Percentiles rank a stretch among this genome's conserved stretches.
phyloP scores from a whole-genome alignment of 2,113 vertebrate genomes.

The Istiophorus platypterus region DNA sequence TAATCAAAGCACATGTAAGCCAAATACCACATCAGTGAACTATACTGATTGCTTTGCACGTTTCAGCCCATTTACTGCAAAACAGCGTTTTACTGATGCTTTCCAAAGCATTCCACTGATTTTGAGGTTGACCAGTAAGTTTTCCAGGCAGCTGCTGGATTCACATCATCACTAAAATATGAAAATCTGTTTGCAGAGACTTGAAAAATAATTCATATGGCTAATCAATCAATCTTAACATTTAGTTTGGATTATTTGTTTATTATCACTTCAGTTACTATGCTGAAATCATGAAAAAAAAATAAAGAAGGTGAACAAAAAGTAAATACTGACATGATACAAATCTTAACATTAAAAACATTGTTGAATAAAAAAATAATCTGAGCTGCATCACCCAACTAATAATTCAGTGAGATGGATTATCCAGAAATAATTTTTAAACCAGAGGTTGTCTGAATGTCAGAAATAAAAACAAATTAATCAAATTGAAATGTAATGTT shows the following conservation, averaged over 20 bases:
- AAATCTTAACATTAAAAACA: too few species aligned
- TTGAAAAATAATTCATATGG: too few species aligned
- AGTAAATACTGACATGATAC: too few species aligned
- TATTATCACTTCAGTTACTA: too few species aligned
- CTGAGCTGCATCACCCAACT: background rate
- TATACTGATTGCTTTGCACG: background rate
- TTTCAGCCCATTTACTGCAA: background rate
- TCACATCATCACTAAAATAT: background rate
- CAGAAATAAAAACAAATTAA: background rate
- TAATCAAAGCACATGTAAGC: background rate
- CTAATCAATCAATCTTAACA: too few species aligned
- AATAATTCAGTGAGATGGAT: background rate
- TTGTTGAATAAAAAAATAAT: background rate
- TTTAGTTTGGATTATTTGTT: too few species aligned
- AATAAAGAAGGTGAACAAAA: too few species aligned
- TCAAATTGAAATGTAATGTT: background rate
- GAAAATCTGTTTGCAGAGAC: background rate
- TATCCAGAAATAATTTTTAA: background rate
- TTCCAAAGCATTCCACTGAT: background rate
- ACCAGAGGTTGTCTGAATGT: background rate
- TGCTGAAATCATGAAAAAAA: background rate
- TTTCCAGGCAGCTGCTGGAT: background rate
- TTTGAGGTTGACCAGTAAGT: background rate
- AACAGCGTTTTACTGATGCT: background rate
- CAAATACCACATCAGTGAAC: background rate